Percentiles rank a stretch among this genome's conserved stretches.
phyloP scores from a whole-genome alignment of 2,888 invertebrate genomes.

The Saturnia pavonia region DNA sequence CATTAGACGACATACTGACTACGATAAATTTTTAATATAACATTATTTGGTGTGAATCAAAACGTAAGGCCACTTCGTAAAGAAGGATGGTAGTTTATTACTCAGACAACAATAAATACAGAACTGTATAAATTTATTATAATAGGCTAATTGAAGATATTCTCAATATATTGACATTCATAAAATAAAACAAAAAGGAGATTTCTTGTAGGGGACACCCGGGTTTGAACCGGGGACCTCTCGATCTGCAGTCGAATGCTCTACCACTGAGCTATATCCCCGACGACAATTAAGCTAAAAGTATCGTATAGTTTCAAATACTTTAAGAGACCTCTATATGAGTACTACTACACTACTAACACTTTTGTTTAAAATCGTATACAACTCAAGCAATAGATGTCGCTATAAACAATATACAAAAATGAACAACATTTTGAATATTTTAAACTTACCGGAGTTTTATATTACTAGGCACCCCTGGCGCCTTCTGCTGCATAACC shows the following conservation, averaged over 20 bases:
- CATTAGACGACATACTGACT: too few relatives aligned
- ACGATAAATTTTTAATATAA: too few relatives aligned
- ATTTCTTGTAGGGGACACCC: slow-evolving; percentile 67
- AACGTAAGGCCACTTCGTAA: too few relatives aligned
- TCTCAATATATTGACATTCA: not conserved
- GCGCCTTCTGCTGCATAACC: slow-evolving; percentile 80
- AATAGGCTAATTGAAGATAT: not conserved
- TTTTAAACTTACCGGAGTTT: slow-evolving; percentile 60
- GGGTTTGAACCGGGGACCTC: slow-evolving; percentile 82
- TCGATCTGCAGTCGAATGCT: slow-evolving; percentile 81
- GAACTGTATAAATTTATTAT: too few relatives aligned
- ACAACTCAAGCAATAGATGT: slow-evolving; percentile 51
- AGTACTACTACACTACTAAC: not conserved
- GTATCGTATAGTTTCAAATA: slow-evolving; percentile 30
- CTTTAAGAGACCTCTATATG: slow-evolving; percentile 41
- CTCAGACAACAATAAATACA: too few relatives aligned
- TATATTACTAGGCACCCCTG: slow-evolving; percentile 69
- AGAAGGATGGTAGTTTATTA: too few relatives aligned
- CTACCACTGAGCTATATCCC: slow-evolving; percentile 82
- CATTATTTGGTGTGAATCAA: too few relatives aligned
- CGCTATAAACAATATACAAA: slow-evolving; percentile 36
- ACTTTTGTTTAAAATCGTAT: slow-evolving; percentile 15
- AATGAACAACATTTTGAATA: not conserved
- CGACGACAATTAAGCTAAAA: slow-evolving; percentile 33
- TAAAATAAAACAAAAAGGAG: slow-evolving; percentile 27